Conservation (phyloP, 2,113 vertebrate species). For the Pao palembangensis region DNA sequence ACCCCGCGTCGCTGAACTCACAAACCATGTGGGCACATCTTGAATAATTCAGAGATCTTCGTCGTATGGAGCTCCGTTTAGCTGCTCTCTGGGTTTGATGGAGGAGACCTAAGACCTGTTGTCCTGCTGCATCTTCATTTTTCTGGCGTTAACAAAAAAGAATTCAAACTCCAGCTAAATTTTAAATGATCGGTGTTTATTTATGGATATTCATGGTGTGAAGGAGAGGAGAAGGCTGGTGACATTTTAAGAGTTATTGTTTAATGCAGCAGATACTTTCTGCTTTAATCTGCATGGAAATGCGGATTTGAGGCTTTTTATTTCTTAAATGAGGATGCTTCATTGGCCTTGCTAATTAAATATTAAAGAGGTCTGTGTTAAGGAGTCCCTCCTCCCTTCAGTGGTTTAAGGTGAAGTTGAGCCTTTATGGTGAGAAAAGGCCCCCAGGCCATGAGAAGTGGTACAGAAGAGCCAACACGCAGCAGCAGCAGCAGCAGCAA, state of each 20-base stretch:
- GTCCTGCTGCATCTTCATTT: constrained; percentile 8
- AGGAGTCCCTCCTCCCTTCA: constrained; percentile 6
- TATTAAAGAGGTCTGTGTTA: constrained; percentile 21
- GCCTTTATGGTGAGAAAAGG: constrained; percentile 35
- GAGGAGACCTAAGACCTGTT: constrained; percentile 1
- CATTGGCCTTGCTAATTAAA: constrained; percentile 21
- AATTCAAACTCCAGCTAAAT: too few species aligned
- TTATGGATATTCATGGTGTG: constrained; percentile 1
- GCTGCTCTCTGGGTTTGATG: constrained; percentile 1
- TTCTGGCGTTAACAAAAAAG: background rate
- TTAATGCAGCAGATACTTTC: background rate
- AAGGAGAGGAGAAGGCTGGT: background rate
- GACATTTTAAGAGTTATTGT: background rate
- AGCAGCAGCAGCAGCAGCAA: constrained; percentile 12
- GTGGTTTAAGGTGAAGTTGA: constrained; percentile 30
- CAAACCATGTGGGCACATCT: constrained; percentile 10
- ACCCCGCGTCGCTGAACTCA: constrained; percentile 17
- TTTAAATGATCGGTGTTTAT: too few species aligned
- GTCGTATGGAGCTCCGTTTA: background rate
- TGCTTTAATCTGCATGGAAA: constrained; percentile 21
- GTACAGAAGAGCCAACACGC: constrained; percentile 6
- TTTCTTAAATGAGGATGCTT: constrained; percentile 12
- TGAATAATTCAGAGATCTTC: constrained; percentile 32
- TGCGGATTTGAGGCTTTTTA: constrained; percentile 4
- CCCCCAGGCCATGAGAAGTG: constrained; percentile 39